These are phyloP conservation scores for Cataglyphis albicans DNA, from an alignment of 2,888 invertebrate species.

Conservation along the genomic window DNA sequence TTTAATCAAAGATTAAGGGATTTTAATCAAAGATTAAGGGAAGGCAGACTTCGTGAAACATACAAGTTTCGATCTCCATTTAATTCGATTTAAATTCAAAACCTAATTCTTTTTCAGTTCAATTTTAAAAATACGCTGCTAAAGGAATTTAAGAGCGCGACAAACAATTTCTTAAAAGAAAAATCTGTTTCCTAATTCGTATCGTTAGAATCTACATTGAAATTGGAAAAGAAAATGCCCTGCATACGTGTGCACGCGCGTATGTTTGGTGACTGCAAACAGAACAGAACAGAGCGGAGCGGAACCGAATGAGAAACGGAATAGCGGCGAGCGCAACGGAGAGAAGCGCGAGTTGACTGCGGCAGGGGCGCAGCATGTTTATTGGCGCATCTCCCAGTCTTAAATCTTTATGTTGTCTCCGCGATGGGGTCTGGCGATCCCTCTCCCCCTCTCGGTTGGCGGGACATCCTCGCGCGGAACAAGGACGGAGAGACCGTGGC, in stretches of 20 bases:
- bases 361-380: constrained; percentile 84
- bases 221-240: constrained; percentile 3
- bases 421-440: constrained; percentile 81
- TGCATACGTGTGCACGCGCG: constrained; percentile 25
- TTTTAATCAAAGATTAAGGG: too few relatives aligned
- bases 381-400: constrained; percentile 86
- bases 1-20: neutral
- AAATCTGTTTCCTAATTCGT: neutral
- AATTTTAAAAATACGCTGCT: neutral
- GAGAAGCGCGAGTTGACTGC: constrained; percentile 81
- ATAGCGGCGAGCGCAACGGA: constrained; percentile 81
- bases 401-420: constrained; percentile 86
- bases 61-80: neutral
- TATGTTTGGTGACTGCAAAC: constrained; percentile 55
- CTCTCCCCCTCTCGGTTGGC: constrained; percentile 71
- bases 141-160: neutral
- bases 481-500: constrained; percentile 59
- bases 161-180: neutral
- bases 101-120: neutral
- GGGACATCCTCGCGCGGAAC: constrained; percentile 41
- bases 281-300: constrained; percentile 61
- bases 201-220: neutral
- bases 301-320: constrained; percentile 76
- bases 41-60: neutral
- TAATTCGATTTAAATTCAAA: neutral